Conservation (phyloP, 1,140 invertebrate genomes). For the Pteromalus puparum region DNA sequence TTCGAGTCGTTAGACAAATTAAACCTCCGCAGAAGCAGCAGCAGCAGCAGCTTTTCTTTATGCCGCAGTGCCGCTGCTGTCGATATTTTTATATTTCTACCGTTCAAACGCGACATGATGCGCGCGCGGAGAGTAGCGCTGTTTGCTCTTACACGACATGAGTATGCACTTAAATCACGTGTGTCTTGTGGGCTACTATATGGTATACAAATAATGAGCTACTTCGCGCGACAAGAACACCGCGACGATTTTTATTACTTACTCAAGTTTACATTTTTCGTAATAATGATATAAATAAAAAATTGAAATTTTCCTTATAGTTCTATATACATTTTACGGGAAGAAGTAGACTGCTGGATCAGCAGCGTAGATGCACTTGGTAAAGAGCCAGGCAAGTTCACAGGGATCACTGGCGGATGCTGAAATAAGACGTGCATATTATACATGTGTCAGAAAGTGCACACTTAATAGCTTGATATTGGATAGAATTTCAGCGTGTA, state of each 20-base stretch:
- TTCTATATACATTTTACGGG: not conserved
- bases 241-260: not conserved
- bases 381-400: constrained; percentile 20
- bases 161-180: not conserved
- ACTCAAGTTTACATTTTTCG: not conserved
- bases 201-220: not conserved
- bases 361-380: not conserved
- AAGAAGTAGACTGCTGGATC: constrained; percentile 12
- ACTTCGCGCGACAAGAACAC: not conserved
- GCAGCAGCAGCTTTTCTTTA: not conserved
- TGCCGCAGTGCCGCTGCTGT: too few species aligned
- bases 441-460: not conserved
- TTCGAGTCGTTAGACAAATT: constrained; percentile 6
- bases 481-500: not conserved
- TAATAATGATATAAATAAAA: not conserved
- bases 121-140: not conserved
- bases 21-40: not conserved
- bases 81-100: not conserved
- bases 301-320: too few species aligned
- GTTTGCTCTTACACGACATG: not conserved
- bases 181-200: not conserved
- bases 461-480: not conserved
- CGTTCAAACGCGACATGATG: not conserved
- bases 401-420: not conserved
- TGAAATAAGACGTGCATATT: not conserved